phyloP scores from a whole-genome alignment of 2,888 invertebrate species.

The Cerastis rubricosa region DNA sequence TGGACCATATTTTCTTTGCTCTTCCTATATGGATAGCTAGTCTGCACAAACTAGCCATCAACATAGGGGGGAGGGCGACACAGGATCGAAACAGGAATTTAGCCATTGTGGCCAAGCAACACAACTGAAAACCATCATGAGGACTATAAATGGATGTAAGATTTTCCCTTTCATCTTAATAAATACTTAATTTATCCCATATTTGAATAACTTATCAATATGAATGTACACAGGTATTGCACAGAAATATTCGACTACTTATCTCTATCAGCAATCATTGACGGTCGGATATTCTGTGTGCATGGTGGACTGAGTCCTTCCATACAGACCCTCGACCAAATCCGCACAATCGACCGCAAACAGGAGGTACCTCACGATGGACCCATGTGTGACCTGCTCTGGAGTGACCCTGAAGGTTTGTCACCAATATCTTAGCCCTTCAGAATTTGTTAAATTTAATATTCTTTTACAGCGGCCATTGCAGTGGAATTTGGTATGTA shows the following conservation, averaged over 20 bases:
- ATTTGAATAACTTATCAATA: conserved; percentile 16
- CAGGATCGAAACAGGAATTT: background rate
- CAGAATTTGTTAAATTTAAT: background rate
- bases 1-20: background rate
- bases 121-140: background rate
- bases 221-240: conserved; percentile 92
- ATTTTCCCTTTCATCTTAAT: background rate
- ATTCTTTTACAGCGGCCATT: conserved; percentile 1
- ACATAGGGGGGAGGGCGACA: background rate
- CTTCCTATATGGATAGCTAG: background rate
- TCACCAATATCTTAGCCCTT: background rate
- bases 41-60: background rate
- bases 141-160: background rate
- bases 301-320: conserved; percentile 99
- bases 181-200: background rate
- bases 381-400: conserved; percentile 99
- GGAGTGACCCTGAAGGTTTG: conserved; percentile 99
- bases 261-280: conserved; percentile 98
- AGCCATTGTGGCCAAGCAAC: background rate
- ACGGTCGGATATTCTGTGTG: conserved; percentile 99
- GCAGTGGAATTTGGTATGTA: background rate
- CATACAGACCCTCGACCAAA: conserved; percentile 99
- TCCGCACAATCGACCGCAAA: conserved; percentile 99
- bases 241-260: conserved; percentile 99
- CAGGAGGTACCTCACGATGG: conserved; percentile 99